Evolutionary conservation across 2,113 vertebrate genomes (phyloP), one percentile per base, ranked within the genome.

Genomic region (Centropus bengalensis): DNA sequence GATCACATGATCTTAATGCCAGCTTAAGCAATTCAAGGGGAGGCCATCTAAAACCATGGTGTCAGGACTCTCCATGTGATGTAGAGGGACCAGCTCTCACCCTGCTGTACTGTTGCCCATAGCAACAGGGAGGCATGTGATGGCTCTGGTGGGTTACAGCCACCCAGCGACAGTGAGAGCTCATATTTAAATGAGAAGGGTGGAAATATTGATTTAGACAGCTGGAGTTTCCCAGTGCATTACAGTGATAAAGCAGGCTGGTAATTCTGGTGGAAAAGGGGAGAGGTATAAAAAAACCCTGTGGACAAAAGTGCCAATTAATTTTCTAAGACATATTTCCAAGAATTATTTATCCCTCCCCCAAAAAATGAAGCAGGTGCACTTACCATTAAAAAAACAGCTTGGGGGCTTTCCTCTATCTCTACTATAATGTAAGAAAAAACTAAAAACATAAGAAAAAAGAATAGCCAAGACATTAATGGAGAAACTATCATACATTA

Each of bases 51-150:
- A 95, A 91, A 24, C 54, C 17, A 4, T 68, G 64, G 67, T 55
- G 63, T 86, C 17, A 14, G 51, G 75, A 69, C 55, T 76, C 14
- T 2, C 80, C 93, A 82, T 64, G 87, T 89, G 97, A 97, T 22
- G 24, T 26, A 15, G 23, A 51, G 49, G 16, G 86, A 75, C 89
- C 77, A 80, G 85, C 44, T 96, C 94, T 89, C 20, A 6, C 75
- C 87, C 88, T 17, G 27, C 91, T 9, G 36, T 78, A 26, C 18
- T 3, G 93, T 93, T 95, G 87, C 95, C 94, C 20, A 4, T 96
- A 95, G 97, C 97, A 97, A 97, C 96, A 77, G 75, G 71, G 89
- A 94, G 88, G 33, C 94, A 89, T 96, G 96, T 96, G 97, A 97
- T 76, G 54, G 63, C 47, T 86, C 83, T 84, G 91, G 51, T 68